Base-by-base conservation (phyloP, 2,888 invertebrate species). In the Crossocerus cetratus region DNA sequence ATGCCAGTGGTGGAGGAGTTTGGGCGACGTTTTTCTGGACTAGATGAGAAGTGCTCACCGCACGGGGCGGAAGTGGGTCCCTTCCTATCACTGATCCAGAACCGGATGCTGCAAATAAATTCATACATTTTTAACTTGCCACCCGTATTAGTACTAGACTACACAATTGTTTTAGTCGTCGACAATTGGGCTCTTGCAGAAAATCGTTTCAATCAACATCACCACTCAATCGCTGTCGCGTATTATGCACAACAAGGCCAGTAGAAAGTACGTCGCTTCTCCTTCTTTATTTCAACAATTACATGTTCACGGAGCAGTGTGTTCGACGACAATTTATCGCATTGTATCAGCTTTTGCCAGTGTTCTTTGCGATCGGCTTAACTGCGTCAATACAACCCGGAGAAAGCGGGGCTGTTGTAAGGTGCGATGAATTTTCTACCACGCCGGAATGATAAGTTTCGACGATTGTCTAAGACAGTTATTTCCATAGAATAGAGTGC, bases 71-170 rank as follows among this genome's bases (percentile, higher is more conserved):
- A 69, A 90, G 86, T 43, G 92, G 91, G 86, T 93, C 93, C 86
- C 92, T 91, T 80, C 93, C 93, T 88, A 92, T 92, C 89, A 93
- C 93, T 87, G 93, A 92, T 88, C 94, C 93, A 84, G 94, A 94
- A 90, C 94, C 94, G 83, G 94, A 95, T 87, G 94, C 95, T 95
- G 92, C 55, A 93, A 93, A 81, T 61, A 66, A 16, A 16, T n/a
- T n/a, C 1, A 13, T 22, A n/a, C 4, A 14, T 8, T 5, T 22
- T 58, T 16, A 18, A 32, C 32, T 32, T 32, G 5, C 32, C 23
- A 32, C n/a, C n/a, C n/a, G 8, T 32, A 32, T 32, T 32, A 5
- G 4, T 32, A 5, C 23, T 32, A 32, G 4, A 8, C 23, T 32
- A 32, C 1, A 32, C 23, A 1, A 32, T 32, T 32, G 32, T 32